Conservation (phyloP, 2,797 vertebrate species). For the Macropodus opercularis region DNA sequence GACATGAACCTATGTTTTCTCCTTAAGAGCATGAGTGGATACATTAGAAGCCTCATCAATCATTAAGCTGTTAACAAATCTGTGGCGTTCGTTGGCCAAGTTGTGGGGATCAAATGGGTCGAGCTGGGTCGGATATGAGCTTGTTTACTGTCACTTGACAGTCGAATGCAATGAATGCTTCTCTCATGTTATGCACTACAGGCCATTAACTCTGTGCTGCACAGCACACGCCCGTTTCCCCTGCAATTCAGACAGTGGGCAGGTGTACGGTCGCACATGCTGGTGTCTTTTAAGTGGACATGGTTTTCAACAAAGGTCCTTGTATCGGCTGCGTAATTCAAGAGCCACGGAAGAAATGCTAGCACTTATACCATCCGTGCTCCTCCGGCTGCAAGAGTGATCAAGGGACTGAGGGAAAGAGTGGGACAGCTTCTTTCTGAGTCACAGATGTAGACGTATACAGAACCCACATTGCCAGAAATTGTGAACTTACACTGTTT, state of each 20-base stretch:
- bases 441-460: slow-evolving; percentile 53
- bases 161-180: slow-evolving; percentile 56
- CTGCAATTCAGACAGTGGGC: slow-evolving; percentile 40
- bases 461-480: slow-evolving; percentile 72
- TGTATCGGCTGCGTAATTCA: slow-evolving; percentile 38
- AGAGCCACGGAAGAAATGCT: slow-evolving; percentile 51
- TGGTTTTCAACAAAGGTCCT: slow-evolving; percentile 42
- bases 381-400: slow-evolving; percentile 67
- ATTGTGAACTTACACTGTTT: slow-evolving; percentile 42
- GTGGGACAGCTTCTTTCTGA: slow-evolving; percentile 48
- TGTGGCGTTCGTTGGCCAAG: slow-evolving; percentile 79
- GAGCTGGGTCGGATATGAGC: slow-evolving; percentile 61
- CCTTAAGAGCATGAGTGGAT: slow-evolving; percentile 58
- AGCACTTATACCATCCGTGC: slow-evolving; percentile 26
- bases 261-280: slow-evolving; percentile 40
- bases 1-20: slow-evolving; percentile 42
- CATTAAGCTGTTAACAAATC: slow-evolving; percentile 79
- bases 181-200: slow-evolving; percentile 72
- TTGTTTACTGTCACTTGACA: slow-evolving; percentile 79
- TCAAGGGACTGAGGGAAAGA: slow-evolving; percentile 54
- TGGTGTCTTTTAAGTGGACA: slow-evolving; percentile 36
- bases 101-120: slow-evolving; percentile 74
- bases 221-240: slow-evolving; percentile 60
- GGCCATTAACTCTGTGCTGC: slow-evolving; percentile 48
- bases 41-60: slow-evolving; percentile 71